Evolutionary conservation across 2,797 vertebrate genomes (phyloP).

Genomic region (Cossypha heuglini): DNA sequence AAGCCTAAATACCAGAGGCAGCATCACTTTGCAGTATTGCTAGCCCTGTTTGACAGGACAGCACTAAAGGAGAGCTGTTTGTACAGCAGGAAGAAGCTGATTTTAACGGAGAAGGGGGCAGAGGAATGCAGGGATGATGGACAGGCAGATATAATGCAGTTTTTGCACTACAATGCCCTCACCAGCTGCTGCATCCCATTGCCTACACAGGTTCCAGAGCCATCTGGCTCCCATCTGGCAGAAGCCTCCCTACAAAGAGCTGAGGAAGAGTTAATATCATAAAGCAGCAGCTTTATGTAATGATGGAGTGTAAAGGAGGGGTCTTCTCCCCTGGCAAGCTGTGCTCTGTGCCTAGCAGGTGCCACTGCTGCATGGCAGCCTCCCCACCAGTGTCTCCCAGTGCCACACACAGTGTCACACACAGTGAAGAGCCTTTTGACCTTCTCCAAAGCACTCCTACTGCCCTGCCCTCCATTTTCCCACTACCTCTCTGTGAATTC

Average conservation of each 20-base stretch:
- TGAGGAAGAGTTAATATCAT: not conserved
- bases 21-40: not conserved
- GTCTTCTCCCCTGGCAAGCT: not conserved
- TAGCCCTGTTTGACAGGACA: not conserved
- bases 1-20: not conserved
- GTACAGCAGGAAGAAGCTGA: not conserved
- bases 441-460: not conserved
- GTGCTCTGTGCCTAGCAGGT: not conserved
- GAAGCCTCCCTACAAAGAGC: not conserved
- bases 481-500: not conserved
- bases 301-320: not conserved
- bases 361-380: rapidly evolving
- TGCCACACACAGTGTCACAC: not conserved
- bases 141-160: not conserved
- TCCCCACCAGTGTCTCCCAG: not conserved
- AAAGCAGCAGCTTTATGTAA: not conserved
- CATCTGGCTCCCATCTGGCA: slow-evolving; percentile 13
- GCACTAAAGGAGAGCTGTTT: not conserved
- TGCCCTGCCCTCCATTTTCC: not conserved
- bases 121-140: not conserved
- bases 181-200: not conserved
- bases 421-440: not conserved
- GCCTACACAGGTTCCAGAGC: not conserved
- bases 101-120: not conserved
- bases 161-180: not conserved